A percentile compares a stretch with the other conserved stretches of the same genome.
phyloP scores from a whole-genome alignment of 1,140 invertebrate genomes.

The Trichonephila clavipes region DNA sequence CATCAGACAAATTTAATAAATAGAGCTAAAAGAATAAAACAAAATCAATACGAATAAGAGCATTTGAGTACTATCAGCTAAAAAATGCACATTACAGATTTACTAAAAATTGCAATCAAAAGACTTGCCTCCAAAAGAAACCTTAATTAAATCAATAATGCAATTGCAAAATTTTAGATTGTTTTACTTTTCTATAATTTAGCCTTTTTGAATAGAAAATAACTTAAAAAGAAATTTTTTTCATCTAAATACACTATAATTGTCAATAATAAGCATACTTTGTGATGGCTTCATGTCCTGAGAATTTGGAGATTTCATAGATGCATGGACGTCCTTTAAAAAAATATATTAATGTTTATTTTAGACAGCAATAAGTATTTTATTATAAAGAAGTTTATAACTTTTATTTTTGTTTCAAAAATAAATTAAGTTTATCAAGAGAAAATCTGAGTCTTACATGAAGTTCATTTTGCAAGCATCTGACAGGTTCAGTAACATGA shows the following conservation, averaged over 20 bases:
- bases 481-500: slow-evolving; percentile 81
- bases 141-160: too few relatives aligned
- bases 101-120: too few relatives aligned
- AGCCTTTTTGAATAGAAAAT: too few relatives aligned
- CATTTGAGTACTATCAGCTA: too few relatives aligned
- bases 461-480: slow-evolving; percentile 83
- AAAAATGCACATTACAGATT: too few relatives aligned
- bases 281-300: slow-evolving; percentile 64
- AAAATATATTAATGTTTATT: slow-evolving; percentile 7
- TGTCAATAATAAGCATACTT: slow-evolving; percentile 20
- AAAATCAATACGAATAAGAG: too few relatives aligned
- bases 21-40: too few relatives aligned
- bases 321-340: slow-evolving; percentile 39
- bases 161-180: too few relatives aligned
- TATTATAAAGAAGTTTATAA: neutral
- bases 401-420: neutral
- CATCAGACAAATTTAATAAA: too few relatives aligned
- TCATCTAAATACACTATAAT: neutral
- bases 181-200: too few relatives aligned
- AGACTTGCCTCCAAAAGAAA: too few relatives aligned
- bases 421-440: neutral
- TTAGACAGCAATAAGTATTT: neutral
- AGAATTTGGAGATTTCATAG: slow-evolving; percentile 57
- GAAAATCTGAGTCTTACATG: slow-evolving; percentile 78
- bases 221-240: neutral